Evolutionary conservation across 2,888 invertebrate species (phyloP).

Genomic region (Lycia hirtaria): DNA sequence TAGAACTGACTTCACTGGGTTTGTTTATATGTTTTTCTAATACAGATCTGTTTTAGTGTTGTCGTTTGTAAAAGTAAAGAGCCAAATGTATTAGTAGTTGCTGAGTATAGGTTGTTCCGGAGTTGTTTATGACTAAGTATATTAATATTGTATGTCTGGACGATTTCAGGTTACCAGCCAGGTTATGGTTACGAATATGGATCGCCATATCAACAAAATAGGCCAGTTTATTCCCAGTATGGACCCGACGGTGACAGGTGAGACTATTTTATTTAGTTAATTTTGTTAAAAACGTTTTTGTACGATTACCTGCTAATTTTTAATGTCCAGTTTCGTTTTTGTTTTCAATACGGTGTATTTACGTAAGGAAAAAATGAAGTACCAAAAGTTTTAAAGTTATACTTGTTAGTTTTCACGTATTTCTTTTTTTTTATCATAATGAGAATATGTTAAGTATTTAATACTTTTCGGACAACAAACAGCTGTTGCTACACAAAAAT

Average conservation of each 20-base stretch:
- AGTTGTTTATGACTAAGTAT: conserved; percentile 16
- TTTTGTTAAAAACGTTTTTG: too few species aligned
- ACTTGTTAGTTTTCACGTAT: too few species aligned
- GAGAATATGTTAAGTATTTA: too few species aligned
- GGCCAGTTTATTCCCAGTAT: conserved; percentile 92
- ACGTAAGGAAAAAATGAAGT: too few species aligned
- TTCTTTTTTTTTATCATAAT: too few species aligned
- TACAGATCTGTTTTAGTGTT: not conserved
- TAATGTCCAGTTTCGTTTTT: too few species aligned
- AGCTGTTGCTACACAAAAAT: too few species aligned
- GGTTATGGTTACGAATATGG: conserved; percentile 89
- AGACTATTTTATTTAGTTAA: conserved; percentile 31
- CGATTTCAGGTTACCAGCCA: conserved; percentile 87
- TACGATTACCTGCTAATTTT: too few species aligned
- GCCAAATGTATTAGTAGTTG: conserved; percentile 1
- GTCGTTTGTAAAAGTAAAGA: not conserved
- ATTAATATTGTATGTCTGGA: not conserved
- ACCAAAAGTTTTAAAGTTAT: too few species aligned
- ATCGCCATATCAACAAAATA: conserved; percentile 88
- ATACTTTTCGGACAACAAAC: too few species aligned
- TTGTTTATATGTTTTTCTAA: not conserved
- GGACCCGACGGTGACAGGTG: conserved; percentile 90
- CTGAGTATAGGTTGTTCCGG: not conserved
- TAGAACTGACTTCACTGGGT: not conserved
- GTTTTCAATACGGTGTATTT: too few species aligned